phyloP scores from a whole-genome alignment of 1,140 invertebrate genomes.

The Eubasilissa regina region DNA sequence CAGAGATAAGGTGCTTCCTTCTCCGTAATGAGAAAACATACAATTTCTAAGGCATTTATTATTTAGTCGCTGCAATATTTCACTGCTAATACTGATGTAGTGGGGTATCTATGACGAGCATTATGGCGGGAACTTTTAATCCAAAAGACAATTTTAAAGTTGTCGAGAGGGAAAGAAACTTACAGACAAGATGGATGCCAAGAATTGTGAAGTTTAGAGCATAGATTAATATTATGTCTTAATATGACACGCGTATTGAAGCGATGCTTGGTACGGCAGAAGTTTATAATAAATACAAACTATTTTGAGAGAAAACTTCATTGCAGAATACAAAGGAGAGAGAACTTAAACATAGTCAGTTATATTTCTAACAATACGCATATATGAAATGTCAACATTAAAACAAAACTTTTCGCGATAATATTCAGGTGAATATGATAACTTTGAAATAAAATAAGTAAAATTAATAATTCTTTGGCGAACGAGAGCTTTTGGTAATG shows the following conservation, averaged over 20 bases:
- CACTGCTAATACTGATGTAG: conserved; percentile 54
- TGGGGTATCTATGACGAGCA: conserved; percentile 49
- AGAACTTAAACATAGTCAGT: too few species aligned
- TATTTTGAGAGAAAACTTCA: background rate
- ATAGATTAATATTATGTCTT: conserved; percentile 33
- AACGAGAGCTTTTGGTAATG: too few species aligned
- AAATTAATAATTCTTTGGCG: too few species aligned
- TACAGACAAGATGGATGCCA: conserved; percentile 21
- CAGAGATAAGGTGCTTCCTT: background rate
- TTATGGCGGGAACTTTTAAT: conserved; percentile 50
- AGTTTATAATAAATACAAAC: conserved; percentile 8
- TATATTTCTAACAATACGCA: too few species aligned
- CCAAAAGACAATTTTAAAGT: conserved; percentile 50
- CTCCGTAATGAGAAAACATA: conserved; percentile 41
- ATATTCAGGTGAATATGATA: background rate
- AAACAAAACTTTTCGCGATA: background rate
- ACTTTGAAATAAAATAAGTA: background rate
- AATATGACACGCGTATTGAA: conserved; percentile 42
- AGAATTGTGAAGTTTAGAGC: conserved; percentile 12
- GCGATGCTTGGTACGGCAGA: background rate
- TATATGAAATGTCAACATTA: too few species aligned
- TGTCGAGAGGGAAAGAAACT: conserved; percentile 30
- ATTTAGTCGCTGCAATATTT: conserved; percentile 51
- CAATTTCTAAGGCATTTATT: conserved; percentile 58
- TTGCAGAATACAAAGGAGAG: too few species aligned